Conservation (phyloP, 2,113 vertebrate genomes). For the Pangasianodon hypophthalmus region DNA sequence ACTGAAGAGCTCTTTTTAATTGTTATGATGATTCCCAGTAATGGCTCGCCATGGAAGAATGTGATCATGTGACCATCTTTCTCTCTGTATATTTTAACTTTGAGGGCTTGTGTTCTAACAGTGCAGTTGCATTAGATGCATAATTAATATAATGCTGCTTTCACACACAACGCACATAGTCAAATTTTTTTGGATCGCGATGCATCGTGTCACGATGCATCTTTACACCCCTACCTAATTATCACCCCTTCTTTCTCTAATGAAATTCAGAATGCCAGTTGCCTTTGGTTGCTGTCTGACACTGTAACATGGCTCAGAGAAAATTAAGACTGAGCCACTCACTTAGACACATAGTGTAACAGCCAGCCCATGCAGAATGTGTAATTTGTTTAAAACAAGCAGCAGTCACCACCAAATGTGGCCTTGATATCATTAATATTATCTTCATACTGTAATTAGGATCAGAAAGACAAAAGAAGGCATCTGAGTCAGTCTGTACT, state of each 20-base stretch:
- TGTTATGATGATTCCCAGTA: not conserved
- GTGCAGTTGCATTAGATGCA: not conserved
- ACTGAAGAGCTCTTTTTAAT: not conserved
- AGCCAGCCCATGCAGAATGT: slow-evolving; percentile 63
- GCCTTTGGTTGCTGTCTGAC: slow-evolving; percentile 66
- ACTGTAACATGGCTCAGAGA: slow-evolving; percentile 71
- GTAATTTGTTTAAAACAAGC: slow-evolving; percentile 72
- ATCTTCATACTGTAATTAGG: slow-evolving; percentile 64
- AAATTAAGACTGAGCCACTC: slow-evolving; percentile 73
- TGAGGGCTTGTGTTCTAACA: not conserved
- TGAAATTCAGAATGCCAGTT: slow-evolving; percentile 67
- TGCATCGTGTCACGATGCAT: not conserved
- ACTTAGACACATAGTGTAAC: slow-evolving; percentile 68
- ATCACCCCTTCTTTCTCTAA: slow-evolving; percentile 66
- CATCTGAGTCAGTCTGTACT: slow-evolving; percentile 41
- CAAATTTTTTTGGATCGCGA: not conserved
- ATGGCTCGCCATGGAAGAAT: not conserved
- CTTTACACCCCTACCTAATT: slow-evolving; percentile 60
- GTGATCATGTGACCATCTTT: not conserved
- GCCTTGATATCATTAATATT: slow-evolving; percentile 68
- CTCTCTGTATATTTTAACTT: not conserved
- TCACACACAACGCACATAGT: not conserved
- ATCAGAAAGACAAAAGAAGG: slow-evolving; percentile 63
- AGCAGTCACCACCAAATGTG: slow-evolving; percentile 68
- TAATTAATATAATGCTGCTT: not conserved